Conservation (phyloP, 2,797 vertebrate species). For the Hemitrygon akajei region DNA sequence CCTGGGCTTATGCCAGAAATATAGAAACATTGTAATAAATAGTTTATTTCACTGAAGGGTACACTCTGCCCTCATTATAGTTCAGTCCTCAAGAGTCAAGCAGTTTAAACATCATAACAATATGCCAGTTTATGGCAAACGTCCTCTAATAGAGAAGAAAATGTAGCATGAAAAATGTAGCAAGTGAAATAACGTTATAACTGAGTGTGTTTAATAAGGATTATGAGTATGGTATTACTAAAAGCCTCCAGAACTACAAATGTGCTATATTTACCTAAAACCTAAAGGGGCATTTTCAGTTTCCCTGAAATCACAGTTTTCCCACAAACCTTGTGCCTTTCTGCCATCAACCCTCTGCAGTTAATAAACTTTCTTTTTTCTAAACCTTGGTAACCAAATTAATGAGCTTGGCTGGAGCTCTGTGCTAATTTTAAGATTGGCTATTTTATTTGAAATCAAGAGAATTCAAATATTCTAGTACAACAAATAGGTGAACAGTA, state of each 20-base stretch:
- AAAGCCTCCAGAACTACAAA: neutral
- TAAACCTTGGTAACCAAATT: neutral
- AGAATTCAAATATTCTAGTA: neutral
- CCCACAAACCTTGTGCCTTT: neutral
- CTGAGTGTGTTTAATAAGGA: constrained; percentile 23
- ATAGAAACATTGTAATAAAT: neutral
- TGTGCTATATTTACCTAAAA: neutral
- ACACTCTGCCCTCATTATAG: constrained; percentile 16
- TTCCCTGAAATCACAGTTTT: neutral
- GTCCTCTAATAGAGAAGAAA: neutral
- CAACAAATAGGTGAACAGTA: neutral
- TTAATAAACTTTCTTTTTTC: neutral
- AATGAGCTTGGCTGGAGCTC: neutral
- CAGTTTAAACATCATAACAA: constrained; percentile 25
- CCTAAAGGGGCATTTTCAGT: neutral
- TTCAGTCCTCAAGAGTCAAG: constrained; percentile 5
- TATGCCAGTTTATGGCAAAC: constrained; percentile 1
- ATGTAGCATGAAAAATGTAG: constrained; percentile 20
- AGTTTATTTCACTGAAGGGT: constrained; percentile 35
- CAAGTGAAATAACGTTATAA: constrained; percentile 21
- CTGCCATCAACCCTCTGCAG: neutral
- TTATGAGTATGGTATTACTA: neutral
- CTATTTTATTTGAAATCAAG: neutral
- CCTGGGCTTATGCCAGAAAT: constrained; percentile 31
- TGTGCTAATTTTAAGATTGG: neutral